Base-by-base conservation (phyloP, 2,797 vertebrate species). In the Eremophila alpestris region DNA sequence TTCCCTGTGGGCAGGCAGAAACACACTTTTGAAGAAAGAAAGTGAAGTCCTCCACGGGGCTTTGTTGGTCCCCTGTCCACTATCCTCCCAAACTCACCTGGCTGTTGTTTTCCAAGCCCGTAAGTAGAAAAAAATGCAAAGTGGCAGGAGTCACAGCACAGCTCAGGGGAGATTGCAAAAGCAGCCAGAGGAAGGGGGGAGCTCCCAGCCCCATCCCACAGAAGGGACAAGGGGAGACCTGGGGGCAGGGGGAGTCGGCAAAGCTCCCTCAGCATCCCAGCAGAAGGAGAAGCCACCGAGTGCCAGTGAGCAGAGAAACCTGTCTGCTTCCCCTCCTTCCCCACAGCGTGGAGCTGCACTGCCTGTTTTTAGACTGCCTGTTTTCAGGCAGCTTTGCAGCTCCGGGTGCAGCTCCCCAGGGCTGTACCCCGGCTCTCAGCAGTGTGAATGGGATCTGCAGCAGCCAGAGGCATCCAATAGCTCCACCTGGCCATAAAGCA, bases 271-370 rank as follows among this genome's bases (percentile, higher is more conserved):
- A 51, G 52, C 32, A 69, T 34, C n/a, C 32, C 64, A 36, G 51
- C 18, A 65, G 59, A 16, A 40, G 32, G 45, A 41, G 16, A 88
- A 77, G 40, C 4, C 45, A 4, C 18, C 5, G 63, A 32, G 26
- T 18, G 21, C 38, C 63, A 14, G 51, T 0, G 38, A 87, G 27
- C 0, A 0, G 27, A 83, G 63, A 30, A 65, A 36, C 4, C 3
- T 9, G 2, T 7, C 82, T 70, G 60, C 49, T 94, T 95, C 32
- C 77, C 46, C 24, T 75, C 54, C 68, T 86, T 93, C 46, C 92
- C 93, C 94, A 77, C 94, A 69, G 89, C 12, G 93, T 58, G 96
- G 95, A 96, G 93, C 96, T 94, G 95, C 73, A 2, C 79, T 75
- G 82, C 89, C 65, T 82, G 38, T 2, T 92, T 93, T 87, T 2